A percentile compares a stretch with the other conserved stretches of the same genome.
phyloP scores from a whole-genome alignment of 2,113 vertebrate species.

The Onychorhynchus coronatus region DNA sequence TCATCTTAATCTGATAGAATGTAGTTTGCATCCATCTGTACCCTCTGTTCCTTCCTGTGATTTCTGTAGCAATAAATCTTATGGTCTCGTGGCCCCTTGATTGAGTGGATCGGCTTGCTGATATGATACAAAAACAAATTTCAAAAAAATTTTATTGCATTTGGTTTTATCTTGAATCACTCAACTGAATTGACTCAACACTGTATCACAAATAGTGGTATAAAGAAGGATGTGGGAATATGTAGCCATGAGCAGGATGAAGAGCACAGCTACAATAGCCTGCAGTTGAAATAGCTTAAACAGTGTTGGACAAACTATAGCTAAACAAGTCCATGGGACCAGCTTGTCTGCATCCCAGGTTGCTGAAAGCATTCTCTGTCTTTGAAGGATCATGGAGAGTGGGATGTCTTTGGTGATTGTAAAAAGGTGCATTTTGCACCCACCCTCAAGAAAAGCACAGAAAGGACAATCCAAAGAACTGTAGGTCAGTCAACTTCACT shows the following conservation, averaged over 20 bases:
- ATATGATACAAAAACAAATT: background rate
- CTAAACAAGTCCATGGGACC: background rate
- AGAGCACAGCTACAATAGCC: background rate
- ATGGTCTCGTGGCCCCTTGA: background rate
- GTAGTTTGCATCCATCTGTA: background rate
- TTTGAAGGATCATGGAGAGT: background rate
- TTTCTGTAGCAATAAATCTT: rapidly evolving
- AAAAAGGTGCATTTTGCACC: background rate
- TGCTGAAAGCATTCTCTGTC: background rate
- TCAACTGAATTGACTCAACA: background rate
- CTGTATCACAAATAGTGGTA: background rate
- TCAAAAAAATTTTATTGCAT: background rate
- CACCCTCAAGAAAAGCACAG: background rate
- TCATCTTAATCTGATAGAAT: background rate
- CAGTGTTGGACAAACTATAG: background rate
- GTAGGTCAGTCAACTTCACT: background rate
- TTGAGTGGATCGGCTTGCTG: background rate
- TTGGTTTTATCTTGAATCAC: background rate
- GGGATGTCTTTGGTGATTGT: background rate
- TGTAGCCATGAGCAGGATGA: background rate
- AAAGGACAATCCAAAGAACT: background rate
- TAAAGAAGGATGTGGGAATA: background rate
- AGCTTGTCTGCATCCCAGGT: background rate
- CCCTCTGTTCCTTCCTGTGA: background rate
- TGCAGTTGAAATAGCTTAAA: background rate